A percentile compares a stretch with the other conserved stretches of the same genome.
Evolutionary conservation across 2,113 vertebrate genomes (phyloP).

Genomic region (Alethe castanea): DNA sequence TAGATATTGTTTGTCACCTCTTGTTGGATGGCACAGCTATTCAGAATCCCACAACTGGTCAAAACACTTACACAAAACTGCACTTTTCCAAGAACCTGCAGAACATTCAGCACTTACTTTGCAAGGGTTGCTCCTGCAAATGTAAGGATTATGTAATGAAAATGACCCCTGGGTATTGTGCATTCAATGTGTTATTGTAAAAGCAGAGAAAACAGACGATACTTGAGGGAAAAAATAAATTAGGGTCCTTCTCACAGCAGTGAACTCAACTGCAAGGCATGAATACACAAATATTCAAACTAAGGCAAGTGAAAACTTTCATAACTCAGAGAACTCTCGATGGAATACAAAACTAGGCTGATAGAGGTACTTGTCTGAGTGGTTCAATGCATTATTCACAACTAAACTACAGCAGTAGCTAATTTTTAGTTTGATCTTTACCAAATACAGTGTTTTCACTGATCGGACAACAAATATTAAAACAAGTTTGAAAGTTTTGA

Average conservation of each 20-base stretch:
- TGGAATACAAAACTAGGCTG: neutral
- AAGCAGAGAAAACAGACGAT: neutral
- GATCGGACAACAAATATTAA: neutral
- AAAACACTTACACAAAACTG: neutral
- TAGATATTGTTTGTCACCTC: neutral
- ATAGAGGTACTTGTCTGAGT: neutral
- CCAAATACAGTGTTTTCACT: neutral
- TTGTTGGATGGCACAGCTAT: neutral
- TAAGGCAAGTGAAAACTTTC: neutral
- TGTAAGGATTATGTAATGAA: neutral
- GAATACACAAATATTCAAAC: neutral
- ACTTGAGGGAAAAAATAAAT: neutral
- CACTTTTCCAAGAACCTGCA: neutral
- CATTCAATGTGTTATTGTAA: neutral
- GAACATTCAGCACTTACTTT: neutral
- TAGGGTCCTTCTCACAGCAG: accelerated
- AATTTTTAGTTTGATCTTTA: neutral
- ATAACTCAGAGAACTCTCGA: neutral
- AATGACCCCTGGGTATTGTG: neutral
- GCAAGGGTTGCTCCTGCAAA: neutral
- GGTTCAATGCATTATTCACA: neutral
- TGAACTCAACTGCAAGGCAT: neutral
- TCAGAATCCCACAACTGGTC: neutral
- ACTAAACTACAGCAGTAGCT: neutral
- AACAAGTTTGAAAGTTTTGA: neutral